Evolutionary conservation across 1,140 invertebrate genomes (phyloP), one percentile per base, ranked within the genome.

Genomic region (Apis mellifera): DNA sequence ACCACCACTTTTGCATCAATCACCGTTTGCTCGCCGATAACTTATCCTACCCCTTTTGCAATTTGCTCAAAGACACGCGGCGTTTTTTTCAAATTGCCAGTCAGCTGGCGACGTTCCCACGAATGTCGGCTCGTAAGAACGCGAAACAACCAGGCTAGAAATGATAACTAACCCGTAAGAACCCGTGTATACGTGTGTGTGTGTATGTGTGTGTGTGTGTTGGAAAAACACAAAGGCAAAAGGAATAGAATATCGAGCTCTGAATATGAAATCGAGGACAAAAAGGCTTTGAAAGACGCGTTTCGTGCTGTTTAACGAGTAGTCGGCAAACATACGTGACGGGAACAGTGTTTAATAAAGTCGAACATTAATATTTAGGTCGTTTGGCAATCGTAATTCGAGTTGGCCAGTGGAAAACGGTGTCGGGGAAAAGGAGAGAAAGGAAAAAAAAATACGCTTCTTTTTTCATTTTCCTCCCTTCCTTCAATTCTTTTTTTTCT

Each of bases 291-390:
- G 23, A 54, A 23, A 12, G 19, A 2, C 66, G 42, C 11, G 74
- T 21, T 19, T 55, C 12, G 4, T 15, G 17, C 5, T 11, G n/a
- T 78, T 72, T 72, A 79, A 79, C 78, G 57, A 79, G 23, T 19
- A 21, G 19, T 42, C 19, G 23, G 1, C 21, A 62, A 54, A 64
- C 26, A 72, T 19, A 12, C 26, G 62, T 5, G 21, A 64, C 32
- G 72, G 19, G 23, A 54, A 17, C 57, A n/a, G 19, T 62, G 69
- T 55, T 15, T 73, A 73, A 73, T 79, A 79, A 79, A 72, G 9
- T 48, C 26, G 26, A 12, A 12, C 21, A 55, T 73, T 79, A 79
- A 79, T 79, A 79, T 79, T 79, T 79, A 42, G 78, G 69, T 79
- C 59, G 73, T 62, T 9, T 52, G 9, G 12, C 13, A 72, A 71